Evolutionary conservation across 2,113 vertebrate species (phyloP).

Genomic region (Dendrocopos noguchii): DNA sequence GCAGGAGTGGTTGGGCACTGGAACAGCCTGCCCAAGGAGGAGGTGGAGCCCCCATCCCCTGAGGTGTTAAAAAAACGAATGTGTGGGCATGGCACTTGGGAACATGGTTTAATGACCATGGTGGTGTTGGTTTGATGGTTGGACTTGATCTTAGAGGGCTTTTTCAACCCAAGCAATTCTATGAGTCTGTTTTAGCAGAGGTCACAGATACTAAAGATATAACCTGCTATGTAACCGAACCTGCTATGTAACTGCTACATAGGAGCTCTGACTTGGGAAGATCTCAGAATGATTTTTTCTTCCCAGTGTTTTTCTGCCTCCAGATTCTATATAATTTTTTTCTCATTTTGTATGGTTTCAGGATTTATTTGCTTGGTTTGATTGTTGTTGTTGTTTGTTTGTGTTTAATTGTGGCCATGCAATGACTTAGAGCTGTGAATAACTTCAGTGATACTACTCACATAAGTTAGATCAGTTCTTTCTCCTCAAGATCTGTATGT

Average conservation of each 20-base stretch:
- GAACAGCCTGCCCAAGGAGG: no score
- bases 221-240: neutral
- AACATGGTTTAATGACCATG: no score
- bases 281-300: neutral
- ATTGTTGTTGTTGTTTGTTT: neutral
- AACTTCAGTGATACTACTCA: neutral
- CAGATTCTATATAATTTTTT: neutral
- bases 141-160: no score
- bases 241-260: neutral
- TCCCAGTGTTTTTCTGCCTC: neutral
- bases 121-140: no score
- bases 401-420: neutral
- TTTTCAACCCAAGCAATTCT: no score
- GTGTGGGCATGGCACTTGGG: no score
- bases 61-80: no score
- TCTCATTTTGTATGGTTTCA: neutral
- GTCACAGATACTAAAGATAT: neutral
- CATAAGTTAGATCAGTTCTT: neutral
- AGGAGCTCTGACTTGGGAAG: neutral
- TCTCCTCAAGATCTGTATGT: neutral
- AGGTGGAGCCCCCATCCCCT: no score
- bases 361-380: neutral
- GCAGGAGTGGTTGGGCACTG: no score
- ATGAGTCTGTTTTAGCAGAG: neutral
- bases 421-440: neutral